Evolutionary conservation across 2,797 vertebrate species (phyloP).

Genomic region (Sebastes itinus): DNA sequence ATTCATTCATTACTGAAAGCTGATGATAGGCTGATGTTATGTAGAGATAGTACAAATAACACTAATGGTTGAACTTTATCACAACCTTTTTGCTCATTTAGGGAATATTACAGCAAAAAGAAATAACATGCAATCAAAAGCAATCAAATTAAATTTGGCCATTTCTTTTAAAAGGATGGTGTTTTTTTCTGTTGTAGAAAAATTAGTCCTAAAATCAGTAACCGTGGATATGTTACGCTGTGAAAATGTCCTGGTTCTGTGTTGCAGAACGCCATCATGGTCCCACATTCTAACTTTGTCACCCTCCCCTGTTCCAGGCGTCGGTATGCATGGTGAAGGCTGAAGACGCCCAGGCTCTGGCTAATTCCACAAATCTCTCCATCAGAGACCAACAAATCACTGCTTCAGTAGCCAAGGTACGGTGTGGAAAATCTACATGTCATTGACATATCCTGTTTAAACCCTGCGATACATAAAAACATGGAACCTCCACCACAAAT

Average conservation of each 20-base stretch:
- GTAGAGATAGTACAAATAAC: not conserved
- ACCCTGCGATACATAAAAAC: not conserved
- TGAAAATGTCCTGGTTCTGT: not conserved
- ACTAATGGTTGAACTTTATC: not conserved
- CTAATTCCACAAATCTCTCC: conserved; percentile 46
- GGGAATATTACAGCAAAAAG: not conserved
- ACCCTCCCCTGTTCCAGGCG: conserved; percentile 48
- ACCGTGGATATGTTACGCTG: not conserved
- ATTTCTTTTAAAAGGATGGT: not conserved
- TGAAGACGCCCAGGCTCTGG: conserved; percentile 63
- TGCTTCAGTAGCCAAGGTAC: conserved; percentile 63
- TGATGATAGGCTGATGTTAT: not conserved
- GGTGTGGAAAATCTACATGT: not conserved
- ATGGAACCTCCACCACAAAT: not conserved
- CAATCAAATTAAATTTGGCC: not conserved
- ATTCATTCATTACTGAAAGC: not conserved
- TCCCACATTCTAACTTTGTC: not conserved
- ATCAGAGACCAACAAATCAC: conserved; percentile 68
- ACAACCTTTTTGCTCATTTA: not conserved
- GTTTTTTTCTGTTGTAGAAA: not conserved
- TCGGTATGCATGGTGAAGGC: conserved; percentile 72
- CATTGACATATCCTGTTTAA: not conserved
- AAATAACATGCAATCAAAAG: not conserved
- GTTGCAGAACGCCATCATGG: not conserved
- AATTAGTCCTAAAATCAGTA: not conserved